Percentiles rank a stretch among this genome's conserved stretches.
phyloP scores from a whole-genome alignment of 2,888 invertebrate species.

The Camponotus fellah region DNA sequence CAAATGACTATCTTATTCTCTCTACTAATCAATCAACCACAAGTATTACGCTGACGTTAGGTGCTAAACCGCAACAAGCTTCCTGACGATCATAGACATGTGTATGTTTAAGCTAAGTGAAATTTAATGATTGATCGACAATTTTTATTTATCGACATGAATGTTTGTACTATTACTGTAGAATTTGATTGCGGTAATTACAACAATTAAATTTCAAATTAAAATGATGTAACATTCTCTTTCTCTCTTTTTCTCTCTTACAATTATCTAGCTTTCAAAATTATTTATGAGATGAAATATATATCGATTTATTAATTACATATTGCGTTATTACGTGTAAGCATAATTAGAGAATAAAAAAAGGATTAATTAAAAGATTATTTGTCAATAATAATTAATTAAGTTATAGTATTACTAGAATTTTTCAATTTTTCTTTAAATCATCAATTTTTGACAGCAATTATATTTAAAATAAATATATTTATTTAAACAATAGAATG shows the following conservation, averaged over 20 bases:
- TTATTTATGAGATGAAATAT: too few species aligned
- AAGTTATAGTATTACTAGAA: not conserved
- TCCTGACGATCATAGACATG: constrained; percentile 33
- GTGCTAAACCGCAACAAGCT: constrained; percentile 26
- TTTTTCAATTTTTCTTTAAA: not conserved
- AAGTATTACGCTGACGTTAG: constrained; percentile 30
- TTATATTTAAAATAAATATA: not conserved
- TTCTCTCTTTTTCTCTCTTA: too few species aligned
- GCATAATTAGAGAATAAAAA: constrained; percentile 12
- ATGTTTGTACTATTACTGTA: constrained; percentile 4
- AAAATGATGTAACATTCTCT: too few species aligned
- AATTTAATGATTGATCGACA: constrained; percentile 24
- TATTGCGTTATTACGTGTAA: not conserved
- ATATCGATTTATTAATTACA: too few species aligned
- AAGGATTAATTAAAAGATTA: not conserved
- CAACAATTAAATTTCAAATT: not conserved
- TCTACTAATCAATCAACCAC: constrained; percentile 37
- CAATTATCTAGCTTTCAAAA: too few species aligned
- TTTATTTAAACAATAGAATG: not conserved
- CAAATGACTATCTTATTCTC: constrained; percentile 28
- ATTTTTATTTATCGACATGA: constrained; percentile 18
- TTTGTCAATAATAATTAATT: constrained; percentile 6
- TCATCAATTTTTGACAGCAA: too few species aligned
- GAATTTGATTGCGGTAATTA: not conserved
- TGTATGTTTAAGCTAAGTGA: constrained; percentile 15